phyloP scores from a whole-genome alignment of 2,113 vertebrate species.

The Desmodus rotundus region DNA sequence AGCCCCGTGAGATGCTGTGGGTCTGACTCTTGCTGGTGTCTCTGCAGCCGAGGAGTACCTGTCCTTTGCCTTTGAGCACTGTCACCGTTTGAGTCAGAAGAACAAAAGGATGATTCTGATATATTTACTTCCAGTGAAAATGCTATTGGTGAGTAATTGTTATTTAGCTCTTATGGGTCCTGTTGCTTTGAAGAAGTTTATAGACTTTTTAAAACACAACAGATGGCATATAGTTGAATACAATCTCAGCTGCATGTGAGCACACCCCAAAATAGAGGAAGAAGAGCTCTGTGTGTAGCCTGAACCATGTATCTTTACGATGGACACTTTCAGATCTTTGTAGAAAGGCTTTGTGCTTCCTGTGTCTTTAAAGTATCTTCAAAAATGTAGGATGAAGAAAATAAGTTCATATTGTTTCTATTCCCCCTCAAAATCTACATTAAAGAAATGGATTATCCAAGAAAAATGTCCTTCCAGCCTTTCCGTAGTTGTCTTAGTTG shows the following conservation, averaged over 20 bases:
- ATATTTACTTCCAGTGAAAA: slow-evolving; percentile 97
- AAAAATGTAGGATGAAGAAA: background rate
- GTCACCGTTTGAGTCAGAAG: slow-evolving; percentile 94
- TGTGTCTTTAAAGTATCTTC: background rate
- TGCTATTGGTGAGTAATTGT: slow-evolving; percentile 89
- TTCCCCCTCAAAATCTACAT: background rate
- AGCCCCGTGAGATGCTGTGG: background rate
- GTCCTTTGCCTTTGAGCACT: slow-evolving; percentile 93
- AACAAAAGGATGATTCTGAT: slow-evolving; percentile 98
- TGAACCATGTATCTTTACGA: rapidly evolving
- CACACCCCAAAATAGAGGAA: rapidly evolving
- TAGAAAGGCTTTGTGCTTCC: background rate
- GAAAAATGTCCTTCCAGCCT: background rate
- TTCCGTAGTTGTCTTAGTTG: background rate
- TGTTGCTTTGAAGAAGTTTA: background rate
- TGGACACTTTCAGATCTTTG: background rate
- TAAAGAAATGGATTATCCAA: background rate
- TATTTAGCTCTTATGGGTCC: rapidly evolving
- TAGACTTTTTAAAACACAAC: background rate
- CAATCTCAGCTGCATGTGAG: background rate
- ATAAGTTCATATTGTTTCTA: background rate
- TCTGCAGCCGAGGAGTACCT: slow-evolving; percentile 92
- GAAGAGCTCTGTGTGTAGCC: background rate
- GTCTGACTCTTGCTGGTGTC: background rate
- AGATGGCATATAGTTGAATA: background rate